Conservation (phyloP, 2,113 vertebrate species). For the Acrocephalus arundinaceus region DNA sequence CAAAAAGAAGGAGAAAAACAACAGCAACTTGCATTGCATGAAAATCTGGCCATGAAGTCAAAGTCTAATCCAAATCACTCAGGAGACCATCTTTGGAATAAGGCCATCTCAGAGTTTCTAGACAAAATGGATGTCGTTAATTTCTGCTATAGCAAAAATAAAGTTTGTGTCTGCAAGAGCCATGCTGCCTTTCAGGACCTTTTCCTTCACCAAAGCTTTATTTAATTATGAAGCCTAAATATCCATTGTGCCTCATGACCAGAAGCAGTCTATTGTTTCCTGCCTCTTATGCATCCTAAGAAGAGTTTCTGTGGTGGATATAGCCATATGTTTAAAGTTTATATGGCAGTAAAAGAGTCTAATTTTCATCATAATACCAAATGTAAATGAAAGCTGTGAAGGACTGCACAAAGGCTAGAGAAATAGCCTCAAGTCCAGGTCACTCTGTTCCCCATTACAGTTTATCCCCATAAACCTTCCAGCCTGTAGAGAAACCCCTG, state of each 20-base stretch:
- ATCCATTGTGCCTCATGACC: neutral
- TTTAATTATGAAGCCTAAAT: conserved; percentile 20
- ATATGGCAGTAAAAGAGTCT: neutral
- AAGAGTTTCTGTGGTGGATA: neutral
- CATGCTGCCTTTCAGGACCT: neutral
- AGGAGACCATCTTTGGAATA: conserved; percentile 54
- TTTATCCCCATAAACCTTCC: neutral
- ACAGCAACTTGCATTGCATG: conserved; percentile 32
- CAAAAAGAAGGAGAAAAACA: conserved; percentile 35
- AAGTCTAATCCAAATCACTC: conserved; percentile 45
- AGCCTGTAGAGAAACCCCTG: neutral
- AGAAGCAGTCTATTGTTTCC: neutral
- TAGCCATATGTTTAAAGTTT: conserved; percentile 1
- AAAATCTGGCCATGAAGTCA: conserved; percentile 53
- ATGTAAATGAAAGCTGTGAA: neutral
- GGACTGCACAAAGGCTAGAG: neutral
- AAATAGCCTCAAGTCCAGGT: neutral
- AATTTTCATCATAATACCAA: conserved; percentile 25
- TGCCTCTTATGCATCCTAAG: neutral
- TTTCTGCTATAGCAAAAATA: conserved; percentile 3
- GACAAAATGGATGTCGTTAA: conserved; percentile 14
- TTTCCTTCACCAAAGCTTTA: neutral
- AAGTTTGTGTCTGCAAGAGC: conserved; percentile 12
- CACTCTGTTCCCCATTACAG: neutral
- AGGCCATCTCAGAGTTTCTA: conserved; percentile 30